These are phyloP conservation scores for Aphrophora alni DNA, from an alignment of 2,888 invertebrate species.

Conservation along the genomic window DNA sequence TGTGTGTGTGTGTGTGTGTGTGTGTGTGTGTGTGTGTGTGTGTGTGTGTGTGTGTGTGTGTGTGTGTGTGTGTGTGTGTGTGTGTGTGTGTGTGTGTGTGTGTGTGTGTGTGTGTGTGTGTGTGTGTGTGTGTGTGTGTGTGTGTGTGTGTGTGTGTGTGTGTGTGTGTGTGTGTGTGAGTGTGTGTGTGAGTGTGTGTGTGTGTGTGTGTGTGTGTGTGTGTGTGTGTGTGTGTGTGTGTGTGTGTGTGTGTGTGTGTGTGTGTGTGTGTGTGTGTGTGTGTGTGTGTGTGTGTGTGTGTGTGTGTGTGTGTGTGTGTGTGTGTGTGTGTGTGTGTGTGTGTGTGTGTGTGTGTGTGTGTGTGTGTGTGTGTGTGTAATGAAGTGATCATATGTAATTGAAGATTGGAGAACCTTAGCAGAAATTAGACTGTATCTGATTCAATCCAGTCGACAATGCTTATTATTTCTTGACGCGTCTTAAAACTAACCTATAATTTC, in stretches of 20 bases:
- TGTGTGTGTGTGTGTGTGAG: not conserved
- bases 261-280: not conserved
- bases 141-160: not conserved
- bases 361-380: not conserved
- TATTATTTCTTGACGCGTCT: not conserved
- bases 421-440: not conserved
- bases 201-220: not conserved
- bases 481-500: not conserved
- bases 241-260: not conserved
- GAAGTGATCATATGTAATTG: not conserved
- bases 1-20: conserved; percentile 4
- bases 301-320: not conserved
- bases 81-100: not conserved
- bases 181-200: not conserved
- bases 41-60: not conserved
- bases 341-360: not conserved
- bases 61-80: not conserved
- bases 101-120: not conserved
- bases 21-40: conserved; percentile 13
- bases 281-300: not conserved
- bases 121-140: not conserved
- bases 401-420: not conserved
- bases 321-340: not conserved
- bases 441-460: not conserved
- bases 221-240: not conserved